Evolutionary conservation across 2,797 vertebrate genomes (phyloP).

Genomic region (Iguana delicatissima): DNA sequence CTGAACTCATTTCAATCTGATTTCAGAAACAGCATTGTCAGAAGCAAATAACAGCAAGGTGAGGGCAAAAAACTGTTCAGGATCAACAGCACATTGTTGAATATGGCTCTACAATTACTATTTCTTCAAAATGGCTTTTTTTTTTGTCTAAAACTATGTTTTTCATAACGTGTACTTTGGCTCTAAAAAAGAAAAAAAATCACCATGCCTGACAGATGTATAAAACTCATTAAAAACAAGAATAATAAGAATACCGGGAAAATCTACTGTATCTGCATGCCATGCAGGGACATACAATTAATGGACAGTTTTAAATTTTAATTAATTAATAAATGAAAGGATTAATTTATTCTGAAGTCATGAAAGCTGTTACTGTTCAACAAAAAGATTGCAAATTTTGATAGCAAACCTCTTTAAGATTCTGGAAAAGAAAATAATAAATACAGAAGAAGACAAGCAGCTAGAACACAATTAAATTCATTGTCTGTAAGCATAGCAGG

Average conservation of each 20-base stretch:
- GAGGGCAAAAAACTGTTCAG: background rate
- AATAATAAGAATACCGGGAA: too few species aligned
- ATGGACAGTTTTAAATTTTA: background rate
- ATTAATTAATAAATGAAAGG: background rate
- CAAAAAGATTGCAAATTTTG: constrained; percentile 16
- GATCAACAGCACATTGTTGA: background rate
- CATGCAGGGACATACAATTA: too few species aligned
- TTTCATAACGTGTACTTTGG: background rate
- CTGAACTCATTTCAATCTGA: background rate
- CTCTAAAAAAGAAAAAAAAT: too few species aligned
- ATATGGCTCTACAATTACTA: background rate
- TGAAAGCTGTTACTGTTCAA: background rate
- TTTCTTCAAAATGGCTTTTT: background rate
- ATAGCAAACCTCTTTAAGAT: constrained; percentile 21
- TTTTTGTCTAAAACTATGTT: background rate
- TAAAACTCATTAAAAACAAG: background rate
- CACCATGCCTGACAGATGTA: background rate
- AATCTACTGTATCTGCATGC: too few species aligned
- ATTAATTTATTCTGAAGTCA: constrained; percentile 1
- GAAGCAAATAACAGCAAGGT: background rate
- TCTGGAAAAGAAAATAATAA: constrained; percentile 39
- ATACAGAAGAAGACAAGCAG: constrained; percentile 17
- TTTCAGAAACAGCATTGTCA: background rate
- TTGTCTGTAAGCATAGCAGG: constrained; percentile 1
- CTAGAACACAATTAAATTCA: constrained; percentile 46